A percentile compares a stretch with the other conserved stretches of the same genome.
Conservation (phyloP, 2,113 vertebrate species). For the Lasiurus borealis region DNA sequence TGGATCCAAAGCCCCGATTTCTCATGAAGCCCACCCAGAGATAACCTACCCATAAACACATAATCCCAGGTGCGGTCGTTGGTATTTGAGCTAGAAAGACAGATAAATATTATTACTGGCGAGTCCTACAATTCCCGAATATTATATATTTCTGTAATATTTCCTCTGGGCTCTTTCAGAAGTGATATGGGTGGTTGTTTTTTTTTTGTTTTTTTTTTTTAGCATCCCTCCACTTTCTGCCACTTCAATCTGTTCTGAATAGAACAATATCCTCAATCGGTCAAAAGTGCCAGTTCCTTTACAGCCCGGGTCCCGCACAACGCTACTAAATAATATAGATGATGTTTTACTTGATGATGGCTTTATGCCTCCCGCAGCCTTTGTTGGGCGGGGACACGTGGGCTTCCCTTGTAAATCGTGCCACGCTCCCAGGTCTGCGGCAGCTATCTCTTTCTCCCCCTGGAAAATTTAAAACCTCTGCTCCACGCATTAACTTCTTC, state of each 20-base stretch:
- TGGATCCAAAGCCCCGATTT: not conserved
- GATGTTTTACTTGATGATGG: constrained; percentile 58
- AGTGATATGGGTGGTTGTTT: not conserved
- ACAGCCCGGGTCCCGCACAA: constrained; percentile 57
- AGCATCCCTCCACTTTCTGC: constrained; percentile 51
- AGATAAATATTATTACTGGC: constrained; percentile 53
- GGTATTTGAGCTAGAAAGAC: constrained; percentile 21
- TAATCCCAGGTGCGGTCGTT: not conserved
- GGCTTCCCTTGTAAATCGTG: constrained; percentile 71
- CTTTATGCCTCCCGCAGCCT: constrained; percentile 70
- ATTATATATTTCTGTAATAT: constrained; percentile 67
- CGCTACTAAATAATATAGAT: constrained; percentile 64
- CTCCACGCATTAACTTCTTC: constrained; percentile 81
- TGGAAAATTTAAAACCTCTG: constrained; percentile 82
- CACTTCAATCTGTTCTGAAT: constrained; percentile 64
- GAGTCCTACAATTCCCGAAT: constrained; percentile 24
- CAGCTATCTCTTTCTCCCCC: constrained; percentile 62
- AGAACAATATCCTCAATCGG: constrained; percentile 63
- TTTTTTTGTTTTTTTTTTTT: constrained; percentile 60
- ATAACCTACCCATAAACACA: not conserved
- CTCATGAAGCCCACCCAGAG: constrained; percentile 24
- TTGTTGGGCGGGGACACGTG: constrained; percentile 21
- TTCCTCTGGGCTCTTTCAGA: constrained; percentile 57
- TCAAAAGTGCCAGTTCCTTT: constrained; percentile 67
- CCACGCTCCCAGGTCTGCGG: constrained; percentile 36